phyloP scores from a whole-genome alignment of 1,140 invertebrate species.

The Ceratitis capitata region DNA sequence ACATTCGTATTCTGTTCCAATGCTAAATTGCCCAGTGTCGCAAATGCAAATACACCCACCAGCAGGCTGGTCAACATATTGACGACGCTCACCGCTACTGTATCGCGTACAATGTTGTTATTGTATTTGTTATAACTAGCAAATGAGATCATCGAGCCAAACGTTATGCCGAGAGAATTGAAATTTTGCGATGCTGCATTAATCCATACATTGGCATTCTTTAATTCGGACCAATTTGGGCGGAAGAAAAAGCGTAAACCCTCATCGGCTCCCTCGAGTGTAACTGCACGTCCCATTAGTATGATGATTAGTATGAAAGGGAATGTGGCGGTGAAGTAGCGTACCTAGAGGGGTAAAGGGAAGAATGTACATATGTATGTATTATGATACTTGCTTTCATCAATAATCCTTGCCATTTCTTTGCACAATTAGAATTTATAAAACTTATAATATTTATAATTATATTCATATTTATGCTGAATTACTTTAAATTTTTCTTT shows the following conservation, averaged over 20 bases:
- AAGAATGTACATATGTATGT: too few species aligned
- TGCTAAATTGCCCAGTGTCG: slow-evolving; percentile 87
- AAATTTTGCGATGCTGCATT: slow-evolving; percentile 93
- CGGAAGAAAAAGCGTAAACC: slow-evolving; percentile 87
- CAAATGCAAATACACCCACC: slow-evolving; percentile 88
- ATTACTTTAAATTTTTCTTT: background rate
- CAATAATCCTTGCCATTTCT: too few species aligned
- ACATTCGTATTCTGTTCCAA: slow-evolving; percentile 80
- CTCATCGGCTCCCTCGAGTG: slow-evolving; percentile 81
- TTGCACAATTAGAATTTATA: too few species aligned
- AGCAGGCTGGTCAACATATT: slow-evolving; percentile 86
- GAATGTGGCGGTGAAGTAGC: slow-evolving; percentile 88
- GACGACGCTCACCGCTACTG: slow-evolving; percentile 81
- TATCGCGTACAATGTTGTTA: slow-evolving; percentile 89
- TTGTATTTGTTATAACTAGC: slow-evolving; percentile 94
- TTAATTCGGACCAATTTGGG: slow-evolving; percentile 86
- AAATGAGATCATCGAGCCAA: slow-evolving; percentile 93
- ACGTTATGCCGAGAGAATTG: slow-evolving; percentile 90
- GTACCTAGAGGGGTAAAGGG: slow-evolving; percentile 66
- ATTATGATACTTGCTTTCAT: too few species aligned
- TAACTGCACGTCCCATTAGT: slow-evolving; percentile 81
- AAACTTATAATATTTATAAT: too few species aligned
- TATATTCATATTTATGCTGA: too few species aligned
- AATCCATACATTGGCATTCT: slow-evolving; percentile 86
- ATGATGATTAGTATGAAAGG: slow-evolving; percentile 85